A percentile compares a stretch with the other conserved stretches of the same genome.
Conservation (phyloP, 2,113 vertebrate genomes). For the Porphyrio hochstetteri region DNA sequence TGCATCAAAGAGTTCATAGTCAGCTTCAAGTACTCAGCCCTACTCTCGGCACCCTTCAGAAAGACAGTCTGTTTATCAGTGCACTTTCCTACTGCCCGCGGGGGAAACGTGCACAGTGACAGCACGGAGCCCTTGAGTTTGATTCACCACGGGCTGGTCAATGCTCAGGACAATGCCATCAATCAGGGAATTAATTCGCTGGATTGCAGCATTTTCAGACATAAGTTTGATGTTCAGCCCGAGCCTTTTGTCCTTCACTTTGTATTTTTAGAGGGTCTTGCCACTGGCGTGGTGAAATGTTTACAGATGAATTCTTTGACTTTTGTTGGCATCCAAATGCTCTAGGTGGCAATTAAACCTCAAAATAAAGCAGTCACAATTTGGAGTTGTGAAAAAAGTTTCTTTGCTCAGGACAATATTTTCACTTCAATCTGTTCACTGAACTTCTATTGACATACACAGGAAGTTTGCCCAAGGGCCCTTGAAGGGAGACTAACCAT, state of each 20-base stretch:
- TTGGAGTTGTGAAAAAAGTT: conserved; percentile 2
- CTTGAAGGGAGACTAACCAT: background rate
- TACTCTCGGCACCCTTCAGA: background rate
- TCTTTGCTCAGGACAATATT: background rate
- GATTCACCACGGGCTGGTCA: background rate
- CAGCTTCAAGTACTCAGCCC: background rate
- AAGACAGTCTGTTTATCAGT: background rate
- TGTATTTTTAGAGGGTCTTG: conserved; percentile 53
- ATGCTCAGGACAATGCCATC: background rate
- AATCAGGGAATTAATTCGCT: background rate
- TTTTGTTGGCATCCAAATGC: conserved; percentile 49
- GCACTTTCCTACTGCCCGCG: background rate
- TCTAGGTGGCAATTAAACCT: conserved; percentile 57
- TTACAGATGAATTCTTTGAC: conserved; percentile 52
- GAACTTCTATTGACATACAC: conserved; percentile 30
- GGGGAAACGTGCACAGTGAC: background rate
- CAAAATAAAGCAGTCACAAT: conserved; percentile 32
- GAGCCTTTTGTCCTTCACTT: conserved; percentile 26
- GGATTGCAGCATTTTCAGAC: background rate
- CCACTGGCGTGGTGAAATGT: conserved; percentile 36
- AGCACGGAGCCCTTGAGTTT: background rate
- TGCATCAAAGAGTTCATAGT: conserved; percentile 23
- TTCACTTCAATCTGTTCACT: conserved; percentile 28
- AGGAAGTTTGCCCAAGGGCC: conserved; percentile 1
- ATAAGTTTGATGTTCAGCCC: background rate